Evolutionary conservation across 2,888 invertebrate genomes (phyloP).

Genomic region (Chironomus tentans): DNA sequence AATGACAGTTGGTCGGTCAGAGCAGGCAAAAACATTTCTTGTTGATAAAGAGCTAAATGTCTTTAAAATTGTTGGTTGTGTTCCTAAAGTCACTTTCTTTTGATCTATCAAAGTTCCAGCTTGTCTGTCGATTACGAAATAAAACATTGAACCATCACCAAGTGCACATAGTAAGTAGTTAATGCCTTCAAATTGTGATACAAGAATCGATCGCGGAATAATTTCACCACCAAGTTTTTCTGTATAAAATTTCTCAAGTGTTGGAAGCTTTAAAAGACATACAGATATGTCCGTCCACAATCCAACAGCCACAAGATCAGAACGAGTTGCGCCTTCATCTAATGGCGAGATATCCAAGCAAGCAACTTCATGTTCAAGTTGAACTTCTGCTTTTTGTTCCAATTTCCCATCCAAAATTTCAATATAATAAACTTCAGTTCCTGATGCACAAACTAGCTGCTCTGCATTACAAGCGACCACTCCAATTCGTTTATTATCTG

Average conservation of each 20-base stretch:
- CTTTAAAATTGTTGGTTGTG: constrained; percentile 88
- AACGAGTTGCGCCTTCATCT: constrained; percentile 50
- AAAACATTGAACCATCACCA: constrained; percentile 96
- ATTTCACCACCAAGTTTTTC: constrained; percentile 92
- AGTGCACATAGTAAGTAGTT: constrained; percentile 85
- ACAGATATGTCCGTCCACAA: constrained; percentile 97
- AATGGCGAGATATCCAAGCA: constrained; percentile 88
- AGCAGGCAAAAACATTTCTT: constrained; percentile 97
- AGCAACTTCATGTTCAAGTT: constrained; percentile 89
- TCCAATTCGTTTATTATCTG: constrained; percentile 62
- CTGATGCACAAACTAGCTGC: constrained; percentile 77
- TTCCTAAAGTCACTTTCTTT: constrained; percentile 94
- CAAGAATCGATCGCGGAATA: constrained; percentile 89
- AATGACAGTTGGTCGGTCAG: constrained; percentile 96
- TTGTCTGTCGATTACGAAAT: constrained; percentile 74
- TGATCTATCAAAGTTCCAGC: constrained; percentile 72
- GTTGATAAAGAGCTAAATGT: constrained; percentile 85
- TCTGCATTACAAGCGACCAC: constrained; percentile 75
- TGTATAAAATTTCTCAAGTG: constrained; percentile 68
- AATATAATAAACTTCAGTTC: constrained; percentile 76
- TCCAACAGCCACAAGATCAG: constrained; percentile 79
- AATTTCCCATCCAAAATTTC: constrained; percentile 58
- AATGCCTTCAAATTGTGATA: constrained; percentile 88
- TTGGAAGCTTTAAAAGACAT: constrained; percentile 72
- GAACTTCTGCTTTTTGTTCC: constrained; percentile 50